A percentile compares a stretch with the other conserved stretches of the same genome.
phyloP scores from a whole-genome alignment of 2,888 invertebrate genomes.

The Drosophila merina region DNA sequence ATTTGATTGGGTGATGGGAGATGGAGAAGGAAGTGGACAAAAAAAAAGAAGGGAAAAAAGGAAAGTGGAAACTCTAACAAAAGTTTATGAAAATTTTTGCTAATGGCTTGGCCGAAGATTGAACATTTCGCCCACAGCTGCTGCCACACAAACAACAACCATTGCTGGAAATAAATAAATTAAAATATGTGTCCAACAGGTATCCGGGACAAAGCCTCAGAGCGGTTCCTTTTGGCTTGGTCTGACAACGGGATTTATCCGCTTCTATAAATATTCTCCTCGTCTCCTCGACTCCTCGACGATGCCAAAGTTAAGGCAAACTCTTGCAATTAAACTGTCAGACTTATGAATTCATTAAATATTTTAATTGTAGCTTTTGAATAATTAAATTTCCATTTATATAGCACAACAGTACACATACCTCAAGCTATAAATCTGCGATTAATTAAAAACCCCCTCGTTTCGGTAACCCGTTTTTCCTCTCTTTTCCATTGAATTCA shows the following conservation, averaged over 20 bases:
- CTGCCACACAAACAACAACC: constrained; percentile 2
- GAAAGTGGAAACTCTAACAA: constrained; percentile 14
- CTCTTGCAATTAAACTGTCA: constrained; percentile 79
- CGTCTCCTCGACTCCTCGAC: constrained; percentile 18
- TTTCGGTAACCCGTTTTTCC: not conserved
- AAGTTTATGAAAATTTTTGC: constrained; percentile 45
- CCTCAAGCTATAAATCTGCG: constrained; percentile 74
- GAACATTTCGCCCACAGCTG: constrained; percentile 43
- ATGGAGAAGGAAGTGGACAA: not conserved
- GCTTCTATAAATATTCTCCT: constrained; percentile 46
- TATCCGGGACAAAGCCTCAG: constrained; percentile 24
- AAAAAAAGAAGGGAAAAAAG: not conserved
- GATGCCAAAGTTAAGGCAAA: constrained; percentile 65
- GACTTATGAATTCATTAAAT: constrained; percentile 80
- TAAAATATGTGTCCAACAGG: constrained; percentile 46
- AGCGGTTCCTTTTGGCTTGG: constrained; percentile 23
- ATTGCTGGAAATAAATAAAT: constrained; percentile 35
- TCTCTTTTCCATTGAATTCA: not conserved
- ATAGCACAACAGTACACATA: constrained; percentile 34
- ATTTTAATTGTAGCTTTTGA: constrained; percentile 79
- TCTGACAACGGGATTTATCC: constrained; percentile 29
- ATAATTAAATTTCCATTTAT: constrained; percentile 79
- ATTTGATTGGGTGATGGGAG: constrained; percentile 20
- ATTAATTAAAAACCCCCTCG: constrained; percentile 67
- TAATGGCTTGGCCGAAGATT: constrained; percentile 39